Evolutionary conservation across 2,888 invertebrate genomes (phyloP).

Genomic region (Lysandra bellargus): DNA sequence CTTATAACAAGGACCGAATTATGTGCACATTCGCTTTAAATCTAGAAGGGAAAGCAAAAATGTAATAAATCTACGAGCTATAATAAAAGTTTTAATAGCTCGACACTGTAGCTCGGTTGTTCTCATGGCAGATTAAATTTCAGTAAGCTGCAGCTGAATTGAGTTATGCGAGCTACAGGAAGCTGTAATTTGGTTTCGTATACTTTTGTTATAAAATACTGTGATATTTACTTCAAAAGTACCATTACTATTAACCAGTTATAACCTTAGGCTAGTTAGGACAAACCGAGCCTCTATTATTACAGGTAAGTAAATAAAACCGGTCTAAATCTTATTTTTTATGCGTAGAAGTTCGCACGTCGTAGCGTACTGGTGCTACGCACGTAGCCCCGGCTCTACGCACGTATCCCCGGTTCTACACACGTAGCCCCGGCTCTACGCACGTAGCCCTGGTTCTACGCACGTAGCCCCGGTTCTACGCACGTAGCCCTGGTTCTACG

Average conservation of each 20-base stretch:
- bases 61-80: conserved; percentile 31
- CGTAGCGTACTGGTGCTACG: no score
- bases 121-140: conserved; percentile 54
- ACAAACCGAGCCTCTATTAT: no score
- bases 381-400: no score
- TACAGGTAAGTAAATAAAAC: no score
- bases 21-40: not conserved
- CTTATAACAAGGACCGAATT: not conserved
- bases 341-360: no score
- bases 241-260: no score
- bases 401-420: no score
- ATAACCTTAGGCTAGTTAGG: no score
- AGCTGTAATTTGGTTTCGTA: not conserved
- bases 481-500: not conserved
- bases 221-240: not conserved
- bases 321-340: no score
- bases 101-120: conserved; percentile 44
- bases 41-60: not conserved
- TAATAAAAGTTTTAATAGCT: conserved; percentile 38
- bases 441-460: no score
- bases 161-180: conserved; percentile 57
- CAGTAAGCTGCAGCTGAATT: conserved; percentile 59
- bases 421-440: no score
- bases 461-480: not conserved
- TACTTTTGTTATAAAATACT: not conserved